These are phyloP conservation scores for Rhinolophus sinicus DNA, from an alignment of 2,113 vertebrate genomes.

Conservation along the genomic window DNA sequence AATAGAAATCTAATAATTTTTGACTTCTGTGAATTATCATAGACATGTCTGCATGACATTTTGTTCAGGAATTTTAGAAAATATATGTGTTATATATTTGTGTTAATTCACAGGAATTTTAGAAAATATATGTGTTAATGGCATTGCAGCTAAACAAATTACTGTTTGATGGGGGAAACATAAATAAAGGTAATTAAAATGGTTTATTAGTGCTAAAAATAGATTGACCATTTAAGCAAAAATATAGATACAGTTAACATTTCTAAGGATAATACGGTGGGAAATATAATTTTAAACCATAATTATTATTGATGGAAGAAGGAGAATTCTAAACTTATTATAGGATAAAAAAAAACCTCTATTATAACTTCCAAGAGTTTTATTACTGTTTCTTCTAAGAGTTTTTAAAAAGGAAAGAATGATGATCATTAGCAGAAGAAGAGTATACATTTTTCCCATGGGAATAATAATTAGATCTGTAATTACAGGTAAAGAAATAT, in stretches of 20 bases:
- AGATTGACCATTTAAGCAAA: not conserved
- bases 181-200: not conserved
- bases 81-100: not conserved
- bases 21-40: not conserved
- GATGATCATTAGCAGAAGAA: not conserved
- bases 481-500: not conserved
- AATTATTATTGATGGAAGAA: not conserved
- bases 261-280: not conserved
- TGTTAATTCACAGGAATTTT: not conserved
- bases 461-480: not conserved
- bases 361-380: not conserved
- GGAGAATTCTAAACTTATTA: not conserved
- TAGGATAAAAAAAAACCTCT: not conserved
- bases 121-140: not conserved
- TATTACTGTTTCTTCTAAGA: not conserved
- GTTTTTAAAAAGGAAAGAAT: not conserved
- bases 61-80: not conserved
- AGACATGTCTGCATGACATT: not conserved
- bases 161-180: not conserved
- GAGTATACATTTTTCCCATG: not conserved
- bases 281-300: not conserved
- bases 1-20: not conserved
- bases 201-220: not conserved
- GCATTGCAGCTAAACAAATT: not conserved
- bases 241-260: not conserved